These are phyloP conservation scores for Campylomormyrus numenius DNA, from an alignment of 2,113 vertebrate species.

Conservation along the genomic window DNA sequence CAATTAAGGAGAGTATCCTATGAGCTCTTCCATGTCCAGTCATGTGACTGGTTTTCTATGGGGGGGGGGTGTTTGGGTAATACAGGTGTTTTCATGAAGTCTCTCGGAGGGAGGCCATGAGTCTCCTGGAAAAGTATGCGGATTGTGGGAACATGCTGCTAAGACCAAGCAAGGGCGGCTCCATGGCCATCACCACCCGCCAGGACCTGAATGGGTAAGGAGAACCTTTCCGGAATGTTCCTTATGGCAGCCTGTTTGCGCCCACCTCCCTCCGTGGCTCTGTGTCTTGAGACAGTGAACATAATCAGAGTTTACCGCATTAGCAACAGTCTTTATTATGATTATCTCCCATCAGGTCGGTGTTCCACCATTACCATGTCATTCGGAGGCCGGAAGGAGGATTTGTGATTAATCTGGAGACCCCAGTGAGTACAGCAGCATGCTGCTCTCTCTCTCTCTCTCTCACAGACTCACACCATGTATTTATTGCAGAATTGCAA, in stretches of 20 bases:
- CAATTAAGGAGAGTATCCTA: background rate
- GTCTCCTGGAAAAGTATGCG: conserved; percentile 58
- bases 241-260: background rate
- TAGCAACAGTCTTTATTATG: background rate
- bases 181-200: conserved; percentile 60
- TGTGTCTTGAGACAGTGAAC: background rate
- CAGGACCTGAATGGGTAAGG: conserved; percentile 59
- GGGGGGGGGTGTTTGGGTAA: background rate
- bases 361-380: conserved; percentile 68
- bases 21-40: background rate
- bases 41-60: background rate
- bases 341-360: conserved; percentile 25
- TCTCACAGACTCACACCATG: background rate
- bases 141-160: conserved; percentile 68
- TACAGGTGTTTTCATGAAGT: conserved; percentile 64
- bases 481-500: background rate
- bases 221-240: background rate
- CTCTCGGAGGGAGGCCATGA: conserved; percentile 61
- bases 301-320: background rate
- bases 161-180: conserved; percentile 51
- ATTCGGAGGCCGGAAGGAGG: conserved; percentile 27
- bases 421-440: conserved; percentile 59
- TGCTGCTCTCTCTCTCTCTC: background rate
- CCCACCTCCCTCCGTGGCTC: background rate
- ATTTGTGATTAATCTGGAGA: conserved; percentile 63